Percentiles rank a stretch among this genome's conserved stretches.
Conservation (phyloP, 2,888 invertebrate species). For the Drosophila vallismaia region DNA sequence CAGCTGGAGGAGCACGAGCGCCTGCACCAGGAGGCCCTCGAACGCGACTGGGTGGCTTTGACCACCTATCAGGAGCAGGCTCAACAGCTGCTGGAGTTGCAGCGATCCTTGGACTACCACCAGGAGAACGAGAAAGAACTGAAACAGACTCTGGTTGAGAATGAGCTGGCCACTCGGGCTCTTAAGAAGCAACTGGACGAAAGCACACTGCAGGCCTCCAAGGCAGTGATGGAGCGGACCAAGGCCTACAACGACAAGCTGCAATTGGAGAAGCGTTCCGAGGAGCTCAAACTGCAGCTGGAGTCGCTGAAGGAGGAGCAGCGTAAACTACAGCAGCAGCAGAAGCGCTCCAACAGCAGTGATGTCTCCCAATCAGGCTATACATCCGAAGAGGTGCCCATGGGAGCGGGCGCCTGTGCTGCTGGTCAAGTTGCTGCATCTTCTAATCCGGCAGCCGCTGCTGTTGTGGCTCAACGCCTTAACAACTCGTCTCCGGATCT, state of each 20-base stretch:
- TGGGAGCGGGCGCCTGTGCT: slow-evolving; percentile 62
- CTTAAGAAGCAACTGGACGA: slow-evolving; percentile 89
- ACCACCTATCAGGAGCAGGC: slow-evolving; percentile 85
- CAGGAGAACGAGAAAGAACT: slow-evolving; percentile 84
- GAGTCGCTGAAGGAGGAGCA: slow-evolving; percentile 64
- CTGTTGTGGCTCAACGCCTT: slow-evolving; percentile 67
- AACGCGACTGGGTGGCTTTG: slow-evolving; percentile 86
- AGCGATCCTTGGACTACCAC: slow-evolving; percentile 81
- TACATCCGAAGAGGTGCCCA: slow-evolving; percentile 84
- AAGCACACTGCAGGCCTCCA: slow-evolving; percentile 89
- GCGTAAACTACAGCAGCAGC: slow-evolving; percentile 70
- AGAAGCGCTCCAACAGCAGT: slow-evolving; percentile 59
- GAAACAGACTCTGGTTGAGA: slow-evolving; percentile 80
- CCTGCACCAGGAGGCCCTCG: slow-evolving; percentile 84
- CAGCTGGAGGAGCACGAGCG: slow-evolving; percentile 72
- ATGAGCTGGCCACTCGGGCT: slow-evolving; percentile 85
- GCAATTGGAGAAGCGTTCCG: slow-evolving; percentile 85
- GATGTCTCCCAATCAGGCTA: slow-evolving; percentile 84
- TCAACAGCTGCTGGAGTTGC: slow-evolving; percentile 84
- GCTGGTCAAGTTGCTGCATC: slow-evolving; percentile 56
- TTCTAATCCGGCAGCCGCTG: slow-evolving; percentile 41
- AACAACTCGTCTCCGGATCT: slow-evolving; percentile 91
- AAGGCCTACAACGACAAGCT: slow-evolving; percentile 89
- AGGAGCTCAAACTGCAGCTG: slow-evolving; percentile 71
- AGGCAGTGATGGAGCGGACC: slow-evolving; percentile 89